Percentiles rank a stretch among this genome's conserved stretches.
phyloP scores from a whole-genome alignment of 2,888 invertebrate species.

The Dioctria linearis region DNA sequence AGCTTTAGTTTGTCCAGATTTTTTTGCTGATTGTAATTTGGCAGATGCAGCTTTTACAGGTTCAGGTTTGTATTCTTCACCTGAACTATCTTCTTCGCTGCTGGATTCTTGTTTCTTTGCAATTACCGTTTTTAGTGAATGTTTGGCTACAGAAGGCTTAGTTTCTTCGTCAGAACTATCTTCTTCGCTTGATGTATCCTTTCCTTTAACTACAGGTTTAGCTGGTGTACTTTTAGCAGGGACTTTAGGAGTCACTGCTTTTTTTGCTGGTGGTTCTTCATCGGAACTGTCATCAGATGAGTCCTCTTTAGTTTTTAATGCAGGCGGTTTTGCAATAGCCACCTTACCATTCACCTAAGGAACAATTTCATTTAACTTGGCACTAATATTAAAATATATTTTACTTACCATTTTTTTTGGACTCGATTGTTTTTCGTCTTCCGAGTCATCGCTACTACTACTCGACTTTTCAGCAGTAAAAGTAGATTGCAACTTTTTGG shows the following conservation, averaged over 20 bases:
- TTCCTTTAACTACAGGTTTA: slow-evolving; percentile 63
- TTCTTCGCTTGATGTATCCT: slow-evolving; percentile 52
- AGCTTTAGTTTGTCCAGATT: slow-evolving; percentile 29
- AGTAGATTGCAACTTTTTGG: slow-evolving; percentile 71
- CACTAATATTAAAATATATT: background rate
- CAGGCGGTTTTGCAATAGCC: too few species aligned
- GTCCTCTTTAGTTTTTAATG: too few species aligned
- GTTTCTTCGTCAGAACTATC: slow-evolving; percentile 57
- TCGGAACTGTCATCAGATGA: too few species aligned
- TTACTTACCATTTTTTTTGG: background rate
- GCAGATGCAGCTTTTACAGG: slow-evolving; percentile 52
- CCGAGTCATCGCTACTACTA: background rate
- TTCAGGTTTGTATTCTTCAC: slow-evolving; percentile 58
- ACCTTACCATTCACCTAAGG: background rate
- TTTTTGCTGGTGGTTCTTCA: background rate
- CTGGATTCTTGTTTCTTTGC: slow-evolving; percentile 59
- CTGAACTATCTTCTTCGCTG: slow-evolving; percentile 60
- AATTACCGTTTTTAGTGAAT: slow-evolving; percentile 62
- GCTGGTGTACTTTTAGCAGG: slow-evolving; percentile 61
- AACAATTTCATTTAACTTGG: too few species aligned
- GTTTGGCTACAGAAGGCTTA: slow-evolving; percentile 64
- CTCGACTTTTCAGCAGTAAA: slow-evolving; percentile 52
- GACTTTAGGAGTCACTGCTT: too few species aligned
- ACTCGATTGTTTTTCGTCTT: background rate
- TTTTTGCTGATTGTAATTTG: slow-evolving; percentile 59